These are phyloP conservation scores for Conomelus anceps DNA, from an alignment of 2,888 invertebrate genomes.

Conservation along the genomic window DNA sequence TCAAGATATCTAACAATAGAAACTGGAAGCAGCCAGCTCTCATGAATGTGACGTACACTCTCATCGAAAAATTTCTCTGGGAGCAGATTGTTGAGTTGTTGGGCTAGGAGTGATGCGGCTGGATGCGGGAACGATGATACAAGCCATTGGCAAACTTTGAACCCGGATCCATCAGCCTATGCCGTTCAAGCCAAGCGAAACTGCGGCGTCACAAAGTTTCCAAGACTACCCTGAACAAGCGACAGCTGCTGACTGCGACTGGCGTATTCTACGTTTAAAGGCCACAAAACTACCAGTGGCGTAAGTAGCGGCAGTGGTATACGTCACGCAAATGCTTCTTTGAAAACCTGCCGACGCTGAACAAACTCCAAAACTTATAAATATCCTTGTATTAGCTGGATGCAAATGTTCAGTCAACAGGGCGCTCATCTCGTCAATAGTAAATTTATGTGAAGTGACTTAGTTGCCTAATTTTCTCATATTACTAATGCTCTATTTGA, in stretches of 20 bases:
- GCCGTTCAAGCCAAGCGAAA: neutral
- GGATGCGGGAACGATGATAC: neutral
- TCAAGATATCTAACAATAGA: neutral
- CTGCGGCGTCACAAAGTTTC: neutral
- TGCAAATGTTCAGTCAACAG: neutral
- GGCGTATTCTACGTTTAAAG: too few species aligned
- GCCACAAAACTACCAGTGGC: neutral
- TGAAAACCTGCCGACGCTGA: neutral
- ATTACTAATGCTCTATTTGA: too few species aligned
- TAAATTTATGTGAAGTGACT: neutral
- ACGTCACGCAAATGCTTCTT: neutral
- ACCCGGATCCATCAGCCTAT: neutral
- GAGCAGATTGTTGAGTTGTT: neutral
- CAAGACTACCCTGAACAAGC: neutral
- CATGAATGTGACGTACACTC: neutral
- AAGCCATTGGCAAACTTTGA: neutral
- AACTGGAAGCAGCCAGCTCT: neutral
- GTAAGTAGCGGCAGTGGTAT: neutral
- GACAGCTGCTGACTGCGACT: neutral
- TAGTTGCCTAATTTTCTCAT: neutral
- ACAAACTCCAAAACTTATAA: neutral
- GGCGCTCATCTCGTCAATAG: neutral
- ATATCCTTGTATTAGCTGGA: neutral
- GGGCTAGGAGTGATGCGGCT: too few species aligned
- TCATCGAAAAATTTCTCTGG: neutral